Conservation (phyloP, 2,888 invertebrate species). For the Temnothorax ravouxi region DNA sequence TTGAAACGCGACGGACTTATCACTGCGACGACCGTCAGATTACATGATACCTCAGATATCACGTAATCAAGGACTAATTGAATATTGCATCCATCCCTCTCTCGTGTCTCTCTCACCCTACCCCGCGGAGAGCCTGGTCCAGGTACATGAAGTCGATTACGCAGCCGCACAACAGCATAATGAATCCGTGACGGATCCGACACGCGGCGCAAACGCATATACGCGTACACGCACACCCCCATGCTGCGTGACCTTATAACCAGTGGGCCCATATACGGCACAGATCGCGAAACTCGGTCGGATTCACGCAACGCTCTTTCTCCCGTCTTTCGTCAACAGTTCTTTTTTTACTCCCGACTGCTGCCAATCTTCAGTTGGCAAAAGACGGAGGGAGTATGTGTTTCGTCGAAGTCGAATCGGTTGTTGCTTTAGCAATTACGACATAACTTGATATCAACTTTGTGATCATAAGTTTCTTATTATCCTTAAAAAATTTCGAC, state of each 20-base stretch:
- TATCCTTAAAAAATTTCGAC: background rate
- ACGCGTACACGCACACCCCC: slow-evolving; percentile 51
- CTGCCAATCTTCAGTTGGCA: background rate
- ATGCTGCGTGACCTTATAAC: slow-evolving; percentile 65
- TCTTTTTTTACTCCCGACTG: background rate
- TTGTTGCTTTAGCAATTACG: background rate
- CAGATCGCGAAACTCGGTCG: slow-evolving; percentile 39
- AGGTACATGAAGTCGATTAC: slow-evolving; percentile 20
- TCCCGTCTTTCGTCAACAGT: background rate
- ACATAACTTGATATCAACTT: too few relatives aligned
- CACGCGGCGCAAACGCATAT: slow-evolving; percentile 63
- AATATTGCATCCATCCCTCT: slow-evolving; percentile 17
- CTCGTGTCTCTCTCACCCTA: slow-evolving; percentile 3
- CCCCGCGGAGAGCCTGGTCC: slow-evolving; percentile 43
- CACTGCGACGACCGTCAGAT: slow-evolving; percentile 1
- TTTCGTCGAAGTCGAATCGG: background rate
- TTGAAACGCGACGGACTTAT: background rate
- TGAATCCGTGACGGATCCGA: slow-evolving; percentile 40
- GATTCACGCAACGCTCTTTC: background rate
- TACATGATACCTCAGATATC: slow-evolving; percentile 65
- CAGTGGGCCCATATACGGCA: slow-evolving; percentile 72
- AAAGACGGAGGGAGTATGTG: background rate
- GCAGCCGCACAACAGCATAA: slow-evolving; percentile 58
- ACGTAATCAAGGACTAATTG: slow-evolving; percentile 57
- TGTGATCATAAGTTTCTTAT: too few relatives aligned